Conservation (phyloP, 2,888 invertebrate species). For the Drosophila lutescens region DNA sequence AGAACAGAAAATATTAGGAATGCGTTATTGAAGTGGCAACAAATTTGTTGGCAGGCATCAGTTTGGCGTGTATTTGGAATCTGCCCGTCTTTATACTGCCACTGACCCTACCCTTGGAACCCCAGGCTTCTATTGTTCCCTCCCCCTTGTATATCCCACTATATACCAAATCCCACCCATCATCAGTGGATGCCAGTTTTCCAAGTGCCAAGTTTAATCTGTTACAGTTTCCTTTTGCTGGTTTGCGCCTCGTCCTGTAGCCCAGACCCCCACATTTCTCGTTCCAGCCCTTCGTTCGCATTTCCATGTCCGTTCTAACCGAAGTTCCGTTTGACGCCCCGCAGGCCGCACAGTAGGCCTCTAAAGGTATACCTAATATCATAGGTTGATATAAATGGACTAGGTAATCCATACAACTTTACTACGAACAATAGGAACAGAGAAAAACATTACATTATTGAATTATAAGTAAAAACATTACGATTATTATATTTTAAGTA, state of each 20-base stretch:
- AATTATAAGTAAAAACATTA: no score
- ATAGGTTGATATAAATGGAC: no score
- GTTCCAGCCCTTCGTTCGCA: slow-evolving; percentile 18
- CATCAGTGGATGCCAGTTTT: slow-evolving; percentile 52
- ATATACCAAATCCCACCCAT: slow-evolving; percentile 18
- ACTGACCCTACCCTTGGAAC: slow-evolving; percentile 11
- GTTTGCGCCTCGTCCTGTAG: slow-evolving; percentile 50
- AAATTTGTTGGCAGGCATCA: slow-evolving; percentile 59
- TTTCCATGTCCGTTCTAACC: slow-evolving; percentile 54
- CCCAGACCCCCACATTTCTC: slow-evolving; percentile 4
- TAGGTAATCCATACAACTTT: no score
- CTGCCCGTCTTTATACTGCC: slow-evolving; percentile 13
- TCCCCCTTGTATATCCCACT: slow-evolving; percentile 2
- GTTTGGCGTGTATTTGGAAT: slow-evolving; percentile 47
- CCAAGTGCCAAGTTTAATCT: slow-evolving; percentile 78
- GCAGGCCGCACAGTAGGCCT: slow-evolving; percentile 22
- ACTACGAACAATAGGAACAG: no score
- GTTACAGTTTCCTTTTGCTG: slow-evolving; percentile 70
- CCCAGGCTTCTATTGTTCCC: slow-evolving; percentile 6
- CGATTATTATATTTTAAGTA: no score
- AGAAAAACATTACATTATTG: no score
- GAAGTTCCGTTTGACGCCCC: slow-evolving; percentile 53
- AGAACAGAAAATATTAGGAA: not conserved
- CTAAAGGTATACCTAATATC: not conserved
- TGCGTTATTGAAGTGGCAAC: slow-evolving; percentile 19